These are phyloP conservation scores for Conger conger DNA, from an alignment of 2,113 vertebrate genomes.

Conservation along the genomic window DNA sequence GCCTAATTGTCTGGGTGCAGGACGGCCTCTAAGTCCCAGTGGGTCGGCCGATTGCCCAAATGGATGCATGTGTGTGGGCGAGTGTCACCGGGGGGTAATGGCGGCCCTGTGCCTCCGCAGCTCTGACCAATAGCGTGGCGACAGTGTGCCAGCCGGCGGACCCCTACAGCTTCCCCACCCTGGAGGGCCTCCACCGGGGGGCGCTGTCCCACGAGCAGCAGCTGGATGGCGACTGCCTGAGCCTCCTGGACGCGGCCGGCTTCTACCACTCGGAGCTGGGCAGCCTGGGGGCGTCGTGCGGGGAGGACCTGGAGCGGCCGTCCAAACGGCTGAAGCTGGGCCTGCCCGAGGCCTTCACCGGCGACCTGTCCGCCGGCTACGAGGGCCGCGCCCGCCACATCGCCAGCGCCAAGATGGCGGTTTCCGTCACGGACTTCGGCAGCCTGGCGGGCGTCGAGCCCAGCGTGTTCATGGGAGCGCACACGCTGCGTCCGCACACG, in stretches of 20 bases:
- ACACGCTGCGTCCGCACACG: constrained; percentile 82
- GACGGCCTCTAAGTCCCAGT: too few relatives aligned
- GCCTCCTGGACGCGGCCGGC: constrained; percentile 93
- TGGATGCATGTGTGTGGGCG: not conserved
- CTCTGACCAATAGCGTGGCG: constrained; percentile 86
- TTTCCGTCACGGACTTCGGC: constrained; percentile 94
- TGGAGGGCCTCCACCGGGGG: constrained; percentile 84
- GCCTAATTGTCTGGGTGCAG: too few relatives aligned
- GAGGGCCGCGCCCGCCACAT: constrained; percentile 88
- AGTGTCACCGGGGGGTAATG: not conserved
- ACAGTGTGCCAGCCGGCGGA: constrained; percentile 84
- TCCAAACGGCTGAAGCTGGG: constrained; percentile 95
- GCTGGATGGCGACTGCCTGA: constrained; percentile 89
- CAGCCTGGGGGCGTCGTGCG: constrained; percentile 66
- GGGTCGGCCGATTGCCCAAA: not conserved
- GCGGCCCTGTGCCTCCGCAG: constrained; percentile 62
- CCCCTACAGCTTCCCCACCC: constrained; percentile 79
- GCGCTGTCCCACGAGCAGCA: constrained; percentile 86
- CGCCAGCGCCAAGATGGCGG: constrained; percentile 95
- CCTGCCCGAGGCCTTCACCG: constrained; percentile 86
- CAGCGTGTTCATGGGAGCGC: constrained; percentile 85
- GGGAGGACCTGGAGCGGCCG: constrained; percentile 88
- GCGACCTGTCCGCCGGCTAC: constrained; percentile 90
- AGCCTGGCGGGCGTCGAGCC: constrained; percentile 85
- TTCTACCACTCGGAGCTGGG: constrained; percentile 93